These are phyloP conservation scores for Sinodicranocentrus sp. DNA, from an alignment of 2,888 invertebrate species.

Conservation along the genomic window DNA sequence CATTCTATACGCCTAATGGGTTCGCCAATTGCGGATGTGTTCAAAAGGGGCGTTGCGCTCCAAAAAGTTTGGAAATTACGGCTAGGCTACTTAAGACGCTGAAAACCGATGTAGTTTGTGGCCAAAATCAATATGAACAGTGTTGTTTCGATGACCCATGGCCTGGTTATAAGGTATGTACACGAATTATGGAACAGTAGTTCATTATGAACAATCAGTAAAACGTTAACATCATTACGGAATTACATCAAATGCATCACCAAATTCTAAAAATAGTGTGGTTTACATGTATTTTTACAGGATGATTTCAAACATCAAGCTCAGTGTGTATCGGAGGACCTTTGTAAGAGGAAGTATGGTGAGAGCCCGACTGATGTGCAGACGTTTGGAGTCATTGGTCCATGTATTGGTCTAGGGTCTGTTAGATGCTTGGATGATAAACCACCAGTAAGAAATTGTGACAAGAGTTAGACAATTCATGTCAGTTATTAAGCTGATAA, in stretches of 20 bases:
- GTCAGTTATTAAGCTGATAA: not conserved
- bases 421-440: slow-evolving; percentile 71
- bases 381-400: slow-evolving; percentile 72
- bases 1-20: slow-evolving; percentile 30
- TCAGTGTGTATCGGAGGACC: slow-evolving; percentile 70
- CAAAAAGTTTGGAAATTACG: slow-evolving; percentile 34
- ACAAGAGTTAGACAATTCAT: not conserved
- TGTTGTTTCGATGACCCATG: slow-evolving; percentile 72
- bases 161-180: too few species aligned
- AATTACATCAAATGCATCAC: too few species aligned
- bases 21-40: slow-evolving; percentile 72
- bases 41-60: slow-evolving; percentile 41
- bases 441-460: slow-evolving; percentile 25
- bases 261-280: too few species aligned
- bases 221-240: too few species aligned
- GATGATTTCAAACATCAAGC: slow-evolving; percentile 62
- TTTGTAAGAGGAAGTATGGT: slow-evolving; percentile 71
- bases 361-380: slow-evolving; percentile 68
- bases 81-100: slow-evolving; percentile 15
- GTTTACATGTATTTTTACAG: slow-evolving; percentile 66
- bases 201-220: too few species aligned
- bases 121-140: slow-evolving; percentile 29
- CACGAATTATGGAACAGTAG: too few species aligned
- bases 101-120: slow-evolving; percentile 65
- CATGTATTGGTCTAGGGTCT: slow-evolving; percentile 72